These are phyloP conservation scores for Lasioglossum oenotherae DNA, from an alignment of 2,888 invertebrate species.

Conservation along the genomic window DNA sequence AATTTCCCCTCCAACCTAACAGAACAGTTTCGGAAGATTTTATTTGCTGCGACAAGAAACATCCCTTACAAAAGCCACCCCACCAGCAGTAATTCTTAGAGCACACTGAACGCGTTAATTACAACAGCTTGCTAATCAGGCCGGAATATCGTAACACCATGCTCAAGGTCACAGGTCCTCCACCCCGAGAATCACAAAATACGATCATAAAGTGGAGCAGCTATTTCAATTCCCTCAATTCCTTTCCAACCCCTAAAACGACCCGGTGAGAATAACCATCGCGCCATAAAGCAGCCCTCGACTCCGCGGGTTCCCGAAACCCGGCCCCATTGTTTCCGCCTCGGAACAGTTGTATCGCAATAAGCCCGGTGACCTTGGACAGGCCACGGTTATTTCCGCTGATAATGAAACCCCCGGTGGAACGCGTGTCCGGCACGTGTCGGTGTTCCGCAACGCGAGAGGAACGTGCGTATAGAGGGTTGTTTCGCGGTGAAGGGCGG, in stretches of 20 bases:
- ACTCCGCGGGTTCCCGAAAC: neutral
- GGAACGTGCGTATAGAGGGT: neutral
- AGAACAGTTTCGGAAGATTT: neutral
- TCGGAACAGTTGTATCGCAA: slow-evolving; percentile 44
- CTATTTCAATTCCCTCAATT: neutral
- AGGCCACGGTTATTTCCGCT: slow-evolving; percentile 54
- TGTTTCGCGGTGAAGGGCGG: slow-evolving; percentile 6
- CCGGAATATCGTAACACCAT: neutral
- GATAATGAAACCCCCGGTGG: slow-evolving; percentile 57
- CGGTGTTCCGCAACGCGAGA: neutral
- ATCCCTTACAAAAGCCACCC: neutral
- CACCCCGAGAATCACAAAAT: neutral
- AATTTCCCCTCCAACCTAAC: too few species aligned
- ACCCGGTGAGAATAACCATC: neutral
- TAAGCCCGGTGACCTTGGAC: slow-evolving; percentile 54
- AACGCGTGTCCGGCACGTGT: slow-evolving; percentile 47
- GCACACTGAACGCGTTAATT: neutral
- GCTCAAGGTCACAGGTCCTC: neutral
- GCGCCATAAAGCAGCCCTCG: neutral
- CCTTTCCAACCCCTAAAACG: neutral
- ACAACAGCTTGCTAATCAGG: neutral
- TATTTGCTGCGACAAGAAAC: neutral
- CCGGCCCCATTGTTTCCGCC: neutral
- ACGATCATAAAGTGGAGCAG: neutral
- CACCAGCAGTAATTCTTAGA: neutral